Base-by-base conservation (phyloP, 1,140 invertebrate species). In the Drosophila sucinea region DNA sequence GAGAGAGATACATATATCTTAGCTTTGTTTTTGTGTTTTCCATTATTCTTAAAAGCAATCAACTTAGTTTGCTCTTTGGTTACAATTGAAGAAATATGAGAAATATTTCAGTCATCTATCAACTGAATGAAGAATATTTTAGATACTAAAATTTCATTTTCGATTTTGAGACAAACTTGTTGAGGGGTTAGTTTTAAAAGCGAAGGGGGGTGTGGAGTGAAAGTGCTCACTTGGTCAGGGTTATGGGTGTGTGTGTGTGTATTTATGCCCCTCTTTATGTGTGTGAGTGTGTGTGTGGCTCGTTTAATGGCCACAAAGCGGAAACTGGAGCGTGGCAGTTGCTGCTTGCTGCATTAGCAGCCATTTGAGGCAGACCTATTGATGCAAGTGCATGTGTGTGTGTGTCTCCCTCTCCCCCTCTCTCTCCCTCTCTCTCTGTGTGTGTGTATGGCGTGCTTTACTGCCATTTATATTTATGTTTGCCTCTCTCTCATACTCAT, bases 401-500 rank as follows among this genome's bases (percentile, higher is more conserved):
- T 64, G 10, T 8, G 25, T 7, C 60, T 51, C 33, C 32, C n/a
- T 51, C 5, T 5, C 54, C 8, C 6, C 23, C 11, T 41, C 25
- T 60, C 6, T 32, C 6, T 63, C 44, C 32, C 1, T 66, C 6
- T 58, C 6, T 10, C 25, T 51, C 2, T 41, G 0, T 25, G 17
- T 47, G 10, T 58, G 51, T 67, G 57, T 78, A 57, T 67, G 56
- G 54, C 70, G 64, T 77, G 74, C 74, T 79, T 85, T 79, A 82
- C 82, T 82, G 83, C 83, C 81, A 81, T 87, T 86, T 86, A 87
- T 86, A 86, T 86, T 86, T 87, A 86, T 87, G 83, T 86, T 86
- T 86, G 79, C 77, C 56, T 60, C 44, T 44, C 33, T 32, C 77
- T 51, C 60, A 51, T 65, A 72, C 68, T 64, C 76, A 68, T 17